Evolutionary conservation across 1,140 invertebrate genomes (phyloP).

Genomic region (Trachymyrmex septentrionalis): DNA sequence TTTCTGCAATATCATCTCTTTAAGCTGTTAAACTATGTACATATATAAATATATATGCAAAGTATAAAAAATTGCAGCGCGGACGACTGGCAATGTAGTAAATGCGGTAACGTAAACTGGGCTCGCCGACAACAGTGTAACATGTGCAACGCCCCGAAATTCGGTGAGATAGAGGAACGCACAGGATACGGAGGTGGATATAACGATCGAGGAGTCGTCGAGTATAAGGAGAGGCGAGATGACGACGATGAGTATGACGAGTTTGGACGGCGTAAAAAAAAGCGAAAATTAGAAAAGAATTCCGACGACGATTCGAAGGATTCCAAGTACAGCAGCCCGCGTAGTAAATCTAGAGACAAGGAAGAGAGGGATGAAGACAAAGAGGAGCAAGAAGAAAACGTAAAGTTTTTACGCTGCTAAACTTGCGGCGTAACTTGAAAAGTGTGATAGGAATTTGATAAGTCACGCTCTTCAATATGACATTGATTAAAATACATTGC

Average conservation of each 20-base stretch:
- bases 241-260: conserved; percentile 98
- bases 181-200: conserved; percentile 95
- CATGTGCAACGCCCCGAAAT: conserved; percentile 99
- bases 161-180: conserved; percentile 94
- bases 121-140: conserved; percentile 98
- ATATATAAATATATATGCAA: background rate
- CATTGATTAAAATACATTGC: background rate
- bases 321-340: conserved; percentile 83
- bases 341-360: conserved; percentile 83
- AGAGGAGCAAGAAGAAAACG: conserved; percentile 59
- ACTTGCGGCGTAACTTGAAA: background rate
- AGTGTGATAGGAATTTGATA: conserved; percentile 6
- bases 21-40: background rate
- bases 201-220: conserved; percentile 97
- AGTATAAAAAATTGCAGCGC: conserved; percentile 91
- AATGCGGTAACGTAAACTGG: conserved; percentile 99
- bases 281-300: conserved; percentile 86
- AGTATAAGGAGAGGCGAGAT: conserved; percentile 95
- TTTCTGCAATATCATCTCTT: conserved; percentile 26
- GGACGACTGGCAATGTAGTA: conserved; percentile 99
- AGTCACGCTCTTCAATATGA: background rate
- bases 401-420: conserved; percentile 42
- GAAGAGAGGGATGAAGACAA: conserved; percentile 77
- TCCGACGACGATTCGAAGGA: conserved; percentile 84
- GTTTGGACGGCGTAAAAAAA: conserved; percentile 96